These are phyloP conservation scores for Harpegnathos saltator DNA, from an alignment of 1,140 invertebrate species.

Conservation along the genomic window DNA sequence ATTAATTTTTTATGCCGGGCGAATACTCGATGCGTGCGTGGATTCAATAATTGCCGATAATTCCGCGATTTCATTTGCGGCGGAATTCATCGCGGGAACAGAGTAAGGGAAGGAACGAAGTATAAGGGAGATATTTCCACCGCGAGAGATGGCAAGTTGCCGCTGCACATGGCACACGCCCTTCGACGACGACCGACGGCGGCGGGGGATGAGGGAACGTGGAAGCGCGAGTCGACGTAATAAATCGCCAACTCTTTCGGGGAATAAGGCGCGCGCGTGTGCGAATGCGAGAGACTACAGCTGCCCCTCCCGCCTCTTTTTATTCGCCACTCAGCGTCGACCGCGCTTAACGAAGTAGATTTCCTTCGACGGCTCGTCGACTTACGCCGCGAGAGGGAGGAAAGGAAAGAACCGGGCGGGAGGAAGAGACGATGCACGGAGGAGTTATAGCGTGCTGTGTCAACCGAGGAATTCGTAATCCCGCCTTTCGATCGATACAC, in stretches of 20 bases:
- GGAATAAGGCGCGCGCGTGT: background rate
- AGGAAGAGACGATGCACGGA: no score
- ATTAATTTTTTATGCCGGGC: slow-evolving; percentile 16
- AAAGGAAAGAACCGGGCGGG: no score
- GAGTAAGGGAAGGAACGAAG: slow-evolving; percentile 22
- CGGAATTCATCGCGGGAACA: slow-evolving; percentile 31
- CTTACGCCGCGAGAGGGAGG: background rate
- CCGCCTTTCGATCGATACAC: slow-evolving; percentile 21
- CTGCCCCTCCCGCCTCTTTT: no score
- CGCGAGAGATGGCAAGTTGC: no score
- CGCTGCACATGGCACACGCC: no score
- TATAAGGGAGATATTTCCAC: background rate
- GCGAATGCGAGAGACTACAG: no score
- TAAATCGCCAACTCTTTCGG: slow-evolving; percentile 3
- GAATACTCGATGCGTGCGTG: slow-evolving; percentile 41
- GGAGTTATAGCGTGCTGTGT: background rate
- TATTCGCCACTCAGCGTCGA: background rate
- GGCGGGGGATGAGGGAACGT: no score
- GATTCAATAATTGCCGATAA: slow-evolving; percentile 40
- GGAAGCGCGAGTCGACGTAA: background rate
- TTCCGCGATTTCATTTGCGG: slow-evolving; percentile 45
- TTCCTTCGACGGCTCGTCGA: slow-evolving; percentile 1
- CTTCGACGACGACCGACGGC: no score
- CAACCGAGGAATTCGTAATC: slow-evolving; percentile 1
- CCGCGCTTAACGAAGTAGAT: slow-evolving; percentile 1